Evolutionary conservation across 2,888 invertebrate genomes (phyloP), one percentile per base, ranked within the genome.

Genomic region (Torymus aiolomorphi): DNA sequence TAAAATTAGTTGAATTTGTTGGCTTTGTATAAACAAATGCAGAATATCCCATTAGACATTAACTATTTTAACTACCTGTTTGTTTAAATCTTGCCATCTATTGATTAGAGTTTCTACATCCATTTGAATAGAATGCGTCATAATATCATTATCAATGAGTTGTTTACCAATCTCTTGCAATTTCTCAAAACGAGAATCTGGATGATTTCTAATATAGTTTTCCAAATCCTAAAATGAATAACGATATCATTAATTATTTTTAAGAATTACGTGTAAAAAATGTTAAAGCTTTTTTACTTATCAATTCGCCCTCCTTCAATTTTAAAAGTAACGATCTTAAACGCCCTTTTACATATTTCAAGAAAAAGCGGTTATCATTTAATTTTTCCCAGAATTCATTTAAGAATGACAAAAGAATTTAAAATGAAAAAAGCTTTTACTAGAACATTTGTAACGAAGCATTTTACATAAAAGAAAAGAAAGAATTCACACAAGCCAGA

Each of bases 81-180:
- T 93, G 84, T 94, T 94, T 71, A 97, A 92, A 83, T 92, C 91
- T 69, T 93, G 92, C 94, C 95, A 95, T 71, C 95, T 92, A 78
- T 90, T 90, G 8, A 93, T 92, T 78, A 95, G 91, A 75, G 91
- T 91, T 83, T 94, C 93, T 71, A 95, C 92, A 88, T 96, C 95
- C 63, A 92, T 91, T 82, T 92, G 92, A 83, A 96, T 94, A 88
- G 93, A 93, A 81, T 91, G 92, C 31, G 94, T 92, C 94, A 96
- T 94, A 85, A 96, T 95, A 88, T 94, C 94, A 85, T 95, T 94
- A 83, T 94, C 94, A 76, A 94, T 92, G 78, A 97, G 92, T 89
- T 94, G 94, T 78, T 93, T 92, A 24, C 95, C 95, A 83, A 97
- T 93, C 87, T 94, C 95, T 89, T 95, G 94, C 85, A 97, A 94